Percentiles rank a stretch among this genome's conserved stretches.
Conservation (phyloP, 2,113 vertebrate species). For the Amblyornis subalaris region DNA sequence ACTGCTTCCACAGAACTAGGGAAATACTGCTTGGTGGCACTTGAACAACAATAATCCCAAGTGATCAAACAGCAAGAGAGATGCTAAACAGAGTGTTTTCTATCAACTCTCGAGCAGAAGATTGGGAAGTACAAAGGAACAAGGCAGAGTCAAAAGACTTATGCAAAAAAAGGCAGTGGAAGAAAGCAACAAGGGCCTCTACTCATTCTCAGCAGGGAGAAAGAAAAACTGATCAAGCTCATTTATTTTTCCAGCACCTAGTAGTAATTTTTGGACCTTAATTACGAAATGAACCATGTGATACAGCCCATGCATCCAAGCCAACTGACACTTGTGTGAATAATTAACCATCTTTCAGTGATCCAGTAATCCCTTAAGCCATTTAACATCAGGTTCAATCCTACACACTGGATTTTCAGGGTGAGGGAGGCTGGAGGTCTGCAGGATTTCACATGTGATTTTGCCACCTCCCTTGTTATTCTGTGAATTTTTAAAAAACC, state of each 20-base stretch:
- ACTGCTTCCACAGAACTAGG: background rate
- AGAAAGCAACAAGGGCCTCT: background rate
- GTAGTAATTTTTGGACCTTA: background rate
- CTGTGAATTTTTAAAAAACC: background rate
- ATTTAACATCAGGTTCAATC: slow-evolving; percentile 54
- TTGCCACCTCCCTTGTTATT: background rate
- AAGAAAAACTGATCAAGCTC: background rate
- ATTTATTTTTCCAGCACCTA: background rate
- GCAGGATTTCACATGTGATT: slow-evolving; percentile 27
- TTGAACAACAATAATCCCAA: background rate
- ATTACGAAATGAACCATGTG: slow-evolving; percentile 16
- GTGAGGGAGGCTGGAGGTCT: background rate
- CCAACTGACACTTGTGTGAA: slow-evolving; percentile 46
- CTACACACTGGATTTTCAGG: slow-evolving; percentile 16
- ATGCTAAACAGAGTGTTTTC: background rate
- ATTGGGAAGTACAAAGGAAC: background rate
- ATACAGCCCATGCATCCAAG: background rate
- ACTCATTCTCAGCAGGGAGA: background rate
- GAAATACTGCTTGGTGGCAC: background rate
- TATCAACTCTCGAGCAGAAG: background rate
- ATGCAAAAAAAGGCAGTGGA: background rate
- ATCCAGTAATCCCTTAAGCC: slow-evolving; percentile 51
- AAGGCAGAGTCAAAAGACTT: background rate
- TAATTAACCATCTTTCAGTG: slow-evolving; percentile 38
- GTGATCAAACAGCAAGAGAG: background rate